Evolutionary conservation across 2,113 vertebrate genomes (phyloP), one percentile per base, ranked within the genome.

Genomic region (Lampris megalopsis): DNA sequence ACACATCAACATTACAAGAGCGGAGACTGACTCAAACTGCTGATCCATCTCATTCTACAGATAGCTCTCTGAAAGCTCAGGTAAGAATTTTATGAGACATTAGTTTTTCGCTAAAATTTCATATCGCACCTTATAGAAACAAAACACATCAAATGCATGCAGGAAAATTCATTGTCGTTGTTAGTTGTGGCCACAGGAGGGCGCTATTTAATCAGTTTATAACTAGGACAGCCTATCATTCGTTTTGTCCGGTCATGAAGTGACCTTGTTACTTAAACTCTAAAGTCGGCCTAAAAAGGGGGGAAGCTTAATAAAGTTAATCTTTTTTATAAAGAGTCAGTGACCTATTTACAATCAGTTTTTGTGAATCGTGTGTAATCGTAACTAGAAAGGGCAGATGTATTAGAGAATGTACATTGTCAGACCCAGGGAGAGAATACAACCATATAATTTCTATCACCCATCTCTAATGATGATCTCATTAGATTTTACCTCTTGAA

Each of bases 181-280:
- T 24, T 5, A 4, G 13, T 50, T 36, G 13, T 6, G 5, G 48
- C 77, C 88, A 82, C 68, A 0, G 89, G 91, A 60, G 62, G 88
- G 81, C 36, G 70, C 59, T 0, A 7, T 77, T 56, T 43, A 0
- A 41, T n/a, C 53, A 73, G 0, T 0, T 54, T 3, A 43, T 8
- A 9, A 36, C 42, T 50, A 42, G 36, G 63, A 37, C 37, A 36
- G 9, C 5, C 49, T 63, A 13, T 41, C 9, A 9, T 37, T 62
- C 7, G 7, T 6, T 45, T 45, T 45, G 13, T 24, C 43, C 6
- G 13, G 6, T 24, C 24, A 24, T 24, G 24, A 24, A 24, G 24
- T 24, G 24, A 24, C 24, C 24, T 24, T 24, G 24, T 24, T 24
- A 24, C 24, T 24, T 24, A 24, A 24, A 24, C 24, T 24, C 24